Conservation (phyloP, 2,888 invertebrate genomes). For the Drosophila prolongata region DNA sequence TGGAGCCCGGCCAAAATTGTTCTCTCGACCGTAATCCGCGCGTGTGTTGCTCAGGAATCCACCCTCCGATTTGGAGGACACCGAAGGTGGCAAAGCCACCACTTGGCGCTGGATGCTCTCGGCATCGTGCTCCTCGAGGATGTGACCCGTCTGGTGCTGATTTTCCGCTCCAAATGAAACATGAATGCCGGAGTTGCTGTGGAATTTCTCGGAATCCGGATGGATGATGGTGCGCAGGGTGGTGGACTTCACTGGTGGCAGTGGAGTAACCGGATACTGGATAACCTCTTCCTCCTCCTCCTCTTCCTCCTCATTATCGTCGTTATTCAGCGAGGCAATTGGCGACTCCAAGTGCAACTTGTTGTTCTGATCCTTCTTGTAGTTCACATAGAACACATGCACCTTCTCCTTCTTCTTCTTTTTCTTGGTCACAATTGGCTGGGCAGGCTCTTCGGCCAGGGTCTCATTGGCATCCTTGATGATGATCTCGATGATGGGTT, state of each 20-base stretch:
- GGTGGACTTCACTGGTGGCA: conserved; percentile 88
- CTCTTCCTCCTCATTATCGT: conserved; percentile 86
- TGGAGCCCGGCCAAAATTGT: conserved; percentile 58
- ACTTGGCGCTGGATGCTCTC: conserved; percentile 89
- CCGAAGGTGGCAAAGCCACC: conserved; percentile 85
- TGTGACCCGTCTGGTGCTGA: conserved; percentile 83
- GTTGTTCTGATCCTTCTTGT: conserved; percentile 92
- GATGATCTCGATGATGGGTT: conserved; percentile 96
- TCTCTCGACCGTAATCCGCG: conserved; percentile 72
- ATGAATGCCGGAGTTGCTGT: conserved; percentile 91
- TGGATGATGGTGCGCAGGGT: conserved; percentile 93
- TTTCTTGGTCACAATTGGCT: conserved; percentile 84
- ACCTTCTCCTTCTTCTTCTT: conserved; percentile 92
- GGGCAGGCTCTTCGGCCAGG: conserved; percentile 87
- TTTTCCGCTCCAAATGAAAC: conserved; percentile 91
- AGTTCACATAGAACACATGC: conserved; percentile 96
- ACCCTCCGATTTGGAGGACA: conserved; percentile 36
- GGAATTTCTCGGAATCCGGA: conserved; percentile 93
- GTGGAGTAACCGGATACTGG: conserved; percentile 85
- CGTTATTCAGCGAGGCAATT: conserved; percentile 90
- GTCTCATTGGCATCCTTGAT: conserved; percentile 95
- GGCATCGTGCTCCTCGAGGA: conserved; percentile 86
- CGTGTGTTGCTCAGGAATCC: conserved; percentile 61
- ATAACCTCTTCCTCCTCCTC: conserved; percentile 85
- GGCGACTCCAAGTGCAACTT: conserved; percentile 92